These are phyloP conservation scores for Cetoscarus ocellatus DNA, from an alignment of 2,797 vertebrate genomes.

Conservation along the genomic window DNA sequence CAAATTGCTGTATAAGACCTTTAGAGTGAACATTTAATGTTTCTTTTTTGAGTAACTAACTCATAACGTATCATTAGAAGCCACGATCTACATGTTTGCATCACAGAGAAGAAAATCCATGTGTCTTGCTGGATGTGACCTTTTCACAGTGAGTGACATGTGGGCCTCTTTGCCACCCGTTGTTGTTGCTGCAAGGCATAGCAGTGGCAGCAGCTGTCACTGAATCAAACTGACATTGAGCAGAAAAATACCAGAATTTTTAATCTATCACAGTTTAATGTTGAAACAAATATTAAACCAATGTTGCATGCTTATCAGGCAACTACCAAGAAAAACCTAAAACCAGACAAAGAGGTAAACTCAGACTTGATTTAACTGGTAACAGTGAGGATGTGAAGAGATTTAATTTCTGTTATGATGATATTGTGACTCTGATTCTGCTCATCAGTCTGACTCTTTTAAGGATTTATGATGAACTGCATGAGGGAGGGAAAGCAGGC, in stretches of 20 bases:
- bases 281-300: background rate
- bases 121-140: conserved; percentile 23
- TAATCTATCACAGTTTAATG: background rate
- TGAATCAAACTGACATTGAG: conserved; percentile 16
- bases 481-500: background rate
- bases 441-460: background rate
- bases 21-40: too few relatives aligned
- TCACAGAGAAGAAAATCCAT: conserved; percentile 15
- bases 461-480: background rate
- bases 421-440: background rate
- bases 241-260: conserved; percentile 3
- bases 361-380: background rate
- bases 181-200: conserved; percentile 21
- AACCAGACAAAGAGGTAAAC: background rate
- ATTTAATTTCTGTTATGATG: background rate
- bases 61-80: background rate
- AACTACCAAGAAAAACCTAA: too few relatives aligned
- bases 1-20: too few relatives aligned
- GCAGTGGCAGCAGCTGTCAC: conserved; percentile 10
- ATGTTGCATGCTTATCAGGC: background rate
- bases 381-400: background rate
- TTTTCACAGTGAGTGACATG: conserved; percentile 46
- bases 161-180: conserved; percentile 22
- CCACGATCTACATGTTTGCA: conserved; percentile 10
- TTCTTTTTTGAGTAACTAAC: background rate